Conservation (phyloP, 37 sponge, comb jelly and placozoan genomes). For the Lycopodina hypogea region DNA sequence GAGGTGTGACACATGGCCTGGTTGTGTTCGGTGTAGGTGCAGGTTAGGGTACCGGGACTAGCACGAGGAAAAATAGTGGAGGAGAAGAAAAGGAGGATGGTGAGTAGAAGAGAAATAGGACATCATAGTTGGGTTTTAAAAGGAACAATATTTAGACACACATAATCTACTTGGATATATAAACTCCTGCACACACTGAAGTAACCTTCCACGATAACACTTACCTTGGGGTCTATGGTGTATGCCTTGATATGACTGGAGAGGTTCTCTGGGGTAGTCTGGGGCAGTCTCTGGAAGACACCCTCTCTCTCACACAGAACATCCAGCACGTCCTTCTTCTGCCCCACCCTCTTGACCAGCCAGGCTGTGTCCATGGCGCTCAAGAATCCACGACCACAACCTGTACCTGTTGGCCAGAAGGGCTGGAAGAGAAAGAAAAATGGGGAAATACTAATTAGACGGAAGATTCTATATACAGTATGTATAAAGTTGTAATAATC, state of each 20-base stretch:
- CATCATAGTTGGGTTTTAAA: no score
- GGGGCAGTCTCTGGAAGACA: conserved; percentile 82
- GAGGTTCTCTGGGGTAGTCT: conserved; percentile 88
- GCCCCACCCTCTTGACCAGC: conserved; percentile 76
- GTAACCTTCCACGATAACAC: no score
- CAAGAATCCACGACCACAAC: conserved; percentile 91
- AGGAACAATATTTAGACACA: no score
- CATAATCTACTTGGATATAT: no score
- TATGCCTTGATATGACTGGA: conserved; percentile 54
- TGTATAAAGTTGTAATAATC: conserved; percentile 1
- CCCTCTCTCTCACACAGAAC: conserved; percentile 86
- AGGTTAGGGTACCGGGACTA: conserved; percentile 69
- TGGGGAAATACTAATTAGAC: not conserved
- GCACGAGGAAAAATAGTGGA: not conserved
- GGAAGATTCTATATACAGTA: not conserved
- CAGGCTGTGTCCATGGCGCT: conserved; percentile 93
- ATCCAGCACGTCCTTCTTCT: conserved; percentile 54
- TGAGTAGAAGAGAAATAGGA: no score
- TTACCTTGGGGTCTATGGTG: conserved; percentile 81
- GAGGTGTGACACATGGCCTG: not conserved
- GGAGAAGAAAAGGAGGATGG: no score
- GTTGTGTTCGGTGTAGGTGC: not conserved
- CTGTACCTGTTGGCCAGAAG: conserved; percentile 98
- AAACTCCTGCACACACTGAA: no score
- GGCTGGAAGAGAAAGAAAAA: conserved; percentile 57